These are phyloP conservation scores for Pyrocoelia pectoralis DNA, from an alignment of 2,888 invertebrate genomes.

Conservation along the genomic window DNA sequence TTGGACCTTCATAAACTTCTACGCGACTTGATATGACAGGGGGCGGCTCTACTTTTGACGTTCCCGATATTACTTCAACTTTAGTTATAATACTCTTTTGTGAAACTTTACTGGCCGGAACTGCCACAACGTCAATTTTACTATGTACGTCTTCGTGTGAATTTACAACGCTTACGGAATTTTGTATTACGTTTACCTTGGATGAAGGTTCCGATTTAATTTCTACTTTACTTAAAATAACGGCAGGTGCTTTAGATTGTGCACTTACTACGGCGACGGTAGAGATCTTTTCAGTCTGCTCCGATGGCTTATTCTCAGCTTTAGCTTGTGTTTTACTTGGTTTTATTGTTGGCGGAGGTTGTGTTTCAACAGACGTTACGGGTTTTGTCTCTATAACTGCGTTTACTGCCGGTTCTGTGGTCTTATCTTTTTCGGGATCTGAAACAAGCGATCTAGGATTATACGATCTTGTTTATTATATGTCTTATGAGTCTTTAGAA, in stretches of 20 bases:
- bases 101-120: slow-evolving; percentile 50
- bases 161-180: slow-evolving; percentile 50
- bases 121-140: slow-evolving; percentile 54
- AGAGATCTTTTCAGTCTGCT: slow-evolving; percentile 53
- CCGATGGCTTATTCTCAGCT: slow-evolving; percentile 61
- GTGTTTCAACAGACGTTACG: slow-evolving; percentile 33
- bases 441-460: slow-evolving; percentile 29
- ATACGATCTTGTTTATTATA: slow-evolving; percentile 30
- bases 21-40: slow-evolving; percentile 51
- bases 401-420: slow-evolving; percentile 47
- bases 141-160: slow-evolving; percentile 54
- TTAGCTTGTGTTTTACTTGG: slow-evolving; percentile 59
- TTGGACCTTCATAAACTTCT: slow-evolving; percentile 51
- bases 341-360: slow-evolving; percentile 53
- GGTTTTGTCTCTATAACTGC: slow-evolving; percentile 56
- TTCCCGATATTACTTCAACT: slow-evolving; percentile 54
- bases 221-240: slow-evolving; percentile 63
- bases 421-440: slow-evolving; percentile 38
- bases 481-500: background rate
- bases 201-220: slow-evolving; percentile 64
- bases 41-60: slow-evolving; percentile 37
- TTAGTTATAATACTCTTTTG: slow-evolving; percentile 51
- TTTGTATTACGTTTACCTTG: slow-evolving; percentile 53
- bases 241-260: slow-evolving; percentile 42
- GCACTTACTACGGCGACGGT: slow-evolving; percentile 53